Percentiles rank a stretch among this genome's conserved stretches.
Evolutionary conservation across 1,140 invertebrate genomes (phyloP).

Genomic region (Eciton burchellii): DNA sequence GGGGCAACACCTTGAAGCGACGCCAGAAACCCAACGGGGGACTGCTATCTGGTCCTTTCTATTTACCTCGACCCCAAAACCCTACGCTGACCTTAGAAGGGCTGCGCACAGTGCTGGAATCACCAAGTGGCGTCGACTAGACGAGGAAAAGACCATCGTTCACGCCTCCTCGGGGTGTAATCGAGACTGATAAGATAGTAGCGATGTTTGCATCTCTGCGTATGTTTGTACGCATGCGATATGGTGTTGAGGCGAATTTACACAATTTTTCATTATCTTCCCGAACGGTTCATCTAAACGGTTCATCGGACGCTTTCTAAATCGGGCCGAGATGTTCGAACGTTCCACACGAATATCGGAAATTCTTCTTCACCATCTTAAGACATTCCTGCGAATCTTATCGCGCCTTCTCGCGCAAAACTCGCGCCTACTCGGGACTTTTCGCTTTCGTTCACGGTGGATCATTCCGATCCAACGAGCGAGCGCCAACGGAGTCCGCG

Average conservation of each 20-base stretch:
- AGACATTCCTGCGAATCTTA: no score
- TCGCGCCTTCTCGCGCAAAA: no score
- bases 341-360: no score
- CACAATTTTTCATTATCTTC: slow-evolving; percentile 5
- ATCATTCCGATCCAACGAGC: no score
- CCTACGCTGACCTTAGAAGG: slow-evolving; percentile 57
- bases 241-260: slow-evolving; percentile 55
- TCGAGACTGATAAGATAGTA: slow-evolving; percentile 69
- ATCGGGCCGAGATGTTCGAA: no score
- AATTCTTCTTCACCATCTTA: no score
- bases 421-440: no score
- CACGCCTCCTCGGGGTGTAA: slow-evolving; percentile 72
- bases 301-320: slow-evolving; percentile 2
- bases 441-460: no score
- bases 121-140: slow-evolving; percentile 40
- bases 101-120: slow-evolving; percentile 21
- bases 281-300: not conserved
- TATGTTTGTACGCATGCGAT: slow-evolving; percentile 13
- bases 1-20: slow-evolving; percentile 24
- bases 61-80: slow-evolving; percentile 62
- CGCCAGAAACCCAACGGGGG: slow-evolving; percentile 32
- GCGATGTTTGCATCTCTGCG: no score
- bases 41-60: slow-evolving; percentile 60
- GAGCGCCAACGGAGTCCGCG: no score
- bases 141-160: slow-evolving; percentile 70